These are phyloP conservation scores for Tillus elongatus DNA, from an alignment of 2,888 invertebrate species.

Conservation along the genomic window DNA sequence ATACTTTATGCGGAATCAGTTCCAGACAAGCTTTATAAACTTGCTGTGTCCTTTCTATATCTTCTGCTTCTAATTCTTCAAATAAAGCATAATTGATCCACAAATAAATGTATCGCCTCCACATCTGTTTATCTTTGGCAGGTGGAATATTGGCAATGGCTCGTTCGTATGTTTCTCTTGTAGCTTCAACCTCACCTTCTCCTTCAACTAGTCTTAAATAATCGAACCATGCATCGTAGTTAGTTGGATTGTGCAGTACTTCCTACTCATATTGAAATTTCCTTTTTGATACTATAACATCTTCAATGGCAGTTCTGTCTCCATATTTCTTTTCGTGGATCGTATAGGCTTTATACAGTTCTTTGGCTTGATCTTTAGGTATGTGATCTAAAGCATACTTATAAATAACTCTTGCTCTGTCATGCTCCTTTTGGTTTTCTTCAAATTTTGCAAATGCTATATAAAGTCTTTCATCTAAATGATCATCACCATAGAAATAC, in stretches of 20 bases:
- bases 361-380: constrained; percentile 83
- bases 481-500: constrained; percentile 95
- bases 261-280: constrained; percentile 97
- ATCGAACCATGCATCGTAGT: constrained; percentile 99
- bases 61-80: constrained; percentile 89
- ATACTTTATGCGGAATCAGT: constrained; percentile 90
- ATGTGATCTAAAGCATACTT: constrained; percentile 94
- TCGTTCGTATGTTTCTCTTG: constrained; percentile 94
- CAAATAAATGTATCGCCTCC: constrained; percentile 95
- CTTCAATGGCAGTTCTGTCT: constrained; percentile 90
- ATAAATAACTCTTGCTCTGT: constrained; percentile 91
- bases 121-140: constrained; percentile 90
- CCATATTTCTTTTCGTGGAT: constrained; percentile 99
- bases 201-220: constrained; percentile 90
- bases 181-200: constrained; percentile 67
- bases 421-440: constrained; percentile 96
- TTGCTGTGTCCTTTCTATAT: constrained; percentile 77
- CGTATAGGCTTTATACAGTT: constrained; percentile 92
- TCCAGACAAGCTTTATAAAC: constrained; percentile 92
- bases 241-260: constrained; percentile 86
- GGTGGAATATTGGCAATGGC: constrained; percentile 98
- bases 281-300: constrained; percentile 95
- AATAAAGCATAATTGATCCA: constrained; percentile 99
- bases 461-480: constrained; percentile 85
- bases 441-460: constrained; percentile 98